These are phyloP conservation scores for Gasterosteus aculeatus DNA, from an alignment of 2,113 vertebrate species.

Conservation along the genomic window DNA sequence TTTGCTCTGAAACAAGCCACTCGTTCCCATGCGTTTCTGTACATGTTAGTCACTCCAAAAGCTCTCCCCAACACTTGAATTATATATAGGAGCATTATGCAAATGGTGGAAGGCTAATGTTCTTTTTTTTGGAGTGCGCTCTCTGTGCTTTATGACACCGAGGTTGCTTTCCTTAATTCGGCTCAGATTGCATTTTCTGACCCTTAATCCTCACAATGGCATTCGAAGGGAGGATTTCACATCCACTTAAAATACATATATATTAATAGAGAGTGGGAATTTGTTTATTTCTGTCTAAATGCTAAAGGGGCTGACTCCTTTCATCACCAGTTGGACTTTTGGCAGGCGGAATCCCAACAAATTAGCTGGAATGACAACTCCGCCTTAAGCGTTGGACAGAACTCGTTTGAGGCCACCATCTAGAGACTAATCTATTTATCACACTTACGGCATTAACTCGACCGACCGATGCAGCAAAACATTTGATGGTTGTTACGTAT, in stretches of 20 bases:
- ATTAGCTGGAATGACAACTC: conserved; percentile 79
- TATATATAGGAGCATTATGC: conserved; percentile 69
- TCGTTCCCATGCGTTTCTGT: conserved; percentile 45
- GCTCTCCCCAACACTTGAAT: conserved; percentile 56
- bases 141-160: conserved; percentile 43
- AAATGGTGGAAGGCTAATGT: conserved; percentile 63
- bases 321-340: conserved; percentile 68
- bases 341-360: conserved; percentile 76
- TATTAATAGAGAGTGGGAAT: conserved; percentile 72
- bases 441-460: conserved; percentile 78
- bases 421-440: conserved; percentile 84
- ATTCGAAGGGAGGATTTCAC: conserved; percentile 68
- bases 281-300: conserved; percentile 80
- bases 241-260: conserved; percentile 71
- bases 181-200: conserved; percentile 73
- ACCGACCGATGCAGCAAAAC: conserved; percentile 69
- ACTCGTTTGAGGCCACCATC: conserved; percentile 78
- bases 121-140: conserved; percentile 23
- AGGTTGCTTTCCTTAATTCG: conserved; percentile 69
- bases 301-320: conserved; percentile 76
- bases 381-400: conserved; percentile 69
- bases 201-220: conserved; percentile 76
- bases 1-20: conserved; percentile 44
- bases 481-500: conserved; percentile 71
- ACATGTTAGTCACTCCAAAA: conserved; percentile 52